Conservation (phyloP, 2,113 vertebrate genomes). For the Sinocyclocheilus maitianheensis region DNA sequence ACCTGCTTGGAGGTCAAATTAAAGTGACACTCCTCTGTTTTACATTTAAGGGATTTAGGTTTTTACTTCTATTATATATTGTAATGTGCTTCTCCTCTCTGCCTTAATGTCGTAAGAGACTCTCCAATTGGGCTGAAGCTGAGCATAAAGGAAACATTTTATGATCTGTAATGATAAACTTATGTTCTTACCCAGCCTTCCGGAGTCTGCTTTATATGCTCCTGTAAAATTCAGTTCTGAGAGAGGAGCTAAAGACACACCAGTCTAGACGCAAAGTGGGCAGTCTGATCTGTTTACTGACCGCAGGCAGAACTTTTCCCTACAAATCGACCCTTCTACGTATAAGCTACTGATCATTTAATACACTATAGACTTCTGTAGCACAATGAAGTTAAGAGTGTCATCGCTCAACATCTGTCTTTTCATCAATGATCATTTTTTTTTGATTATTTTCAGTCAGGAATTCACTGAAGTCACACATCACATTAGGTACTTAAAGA, state of each 20-base stretch:
- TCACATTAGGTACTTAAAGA: not conserved
- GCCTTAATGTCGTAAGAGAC: too few relatives aligned
- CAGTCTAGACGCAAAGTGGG: conserved; percentile 3
- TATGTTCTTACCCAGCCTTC: not conserved
- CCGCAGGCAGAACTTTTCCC: not conserved
- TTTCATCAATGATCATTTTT: not conserved
- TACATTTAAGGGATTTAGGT: not conserved
- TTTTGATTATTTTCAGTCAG: not conserved
- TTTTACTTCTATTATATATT: not conserved
- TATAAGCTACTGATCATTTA: not conserved
- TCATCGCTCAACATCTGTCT: not conserved
- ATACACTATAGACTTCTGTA: not conserved
- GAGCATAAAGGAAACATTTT: not conserved
- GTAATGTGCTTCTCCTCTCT: too few relatives aligned
- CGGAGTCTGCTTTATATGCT: conserved; percentile 15
- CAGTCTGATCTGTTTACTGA: not conserved
- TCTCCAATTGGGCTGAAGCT: not conserved
- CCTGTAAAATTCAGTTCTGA: conserved; percentile 6
- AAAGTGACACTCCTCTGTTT: not conserved
- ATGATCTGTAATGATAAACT: conserved; percentile 35
- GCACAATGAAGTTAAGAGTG: not conserved
- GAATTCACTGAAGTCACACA: not conserved
- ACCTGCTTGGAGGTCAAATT: not conserved
- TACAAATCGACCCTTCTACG: not conserved
- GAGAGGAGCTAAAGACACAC: not conserved